Evolutionary conservation across 2,797 vertebrate species (phyloP).

Genomic region (Margarornis squamiger): DNA sequence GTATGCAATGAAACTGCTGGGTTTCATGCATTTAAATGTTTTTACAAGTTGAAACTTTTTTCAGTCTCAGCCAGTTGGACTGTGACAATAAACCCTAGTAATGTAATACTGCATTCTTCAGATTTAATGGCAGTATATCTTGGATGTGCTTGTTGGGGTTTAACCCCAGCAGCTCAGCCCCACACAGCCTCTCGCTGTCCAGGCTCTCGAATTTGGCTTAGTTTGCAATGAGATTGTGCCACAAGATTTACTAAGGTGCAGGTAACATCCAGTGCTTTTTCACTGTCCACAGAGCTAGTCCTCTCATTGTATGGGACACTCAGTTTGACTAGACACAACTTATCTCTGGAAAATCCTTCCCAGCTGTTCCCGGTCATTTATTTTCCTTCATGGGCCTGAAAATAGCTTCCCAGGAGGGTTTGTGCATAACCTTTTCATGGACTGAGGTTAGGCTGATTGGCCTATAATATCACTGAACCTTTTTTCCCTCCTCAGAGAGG

Average conservation of each 20-base stretch:
- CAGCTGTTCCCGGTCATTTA: neutral
- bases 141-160: neutral
- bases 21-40: neutral
- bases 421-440: neutral
- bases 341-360: neutral
- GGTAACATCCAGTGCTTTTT: neutral
- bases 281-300: accelerated
- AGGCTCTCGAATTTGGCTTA: neutral
- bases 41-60: neutral
- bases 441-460: neutral
- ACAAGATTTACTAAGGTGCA: neutral
- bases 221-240: neutral
- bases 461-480: neutral
- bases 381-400: neutral
- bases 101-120: neutral
- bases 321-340: neutral
- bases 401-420: neutral
- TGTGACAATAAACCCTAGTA: neutral
- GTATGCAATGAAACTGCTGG: accelerated
- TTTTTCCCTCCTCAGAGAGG: neutral
- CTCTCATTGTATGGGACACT: neutral
- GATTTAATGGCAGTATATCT: neutral
- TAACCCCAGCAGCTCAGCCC: neutral
- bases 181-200: accelerated
- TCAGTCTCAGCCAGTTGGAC: neutral